Percentiles rank a stretch among this genome's conserved stretches.
phyloP scores from a whole-genome alignment of 2,113 vertebrate species.

The Rattus rattus region DNA sequence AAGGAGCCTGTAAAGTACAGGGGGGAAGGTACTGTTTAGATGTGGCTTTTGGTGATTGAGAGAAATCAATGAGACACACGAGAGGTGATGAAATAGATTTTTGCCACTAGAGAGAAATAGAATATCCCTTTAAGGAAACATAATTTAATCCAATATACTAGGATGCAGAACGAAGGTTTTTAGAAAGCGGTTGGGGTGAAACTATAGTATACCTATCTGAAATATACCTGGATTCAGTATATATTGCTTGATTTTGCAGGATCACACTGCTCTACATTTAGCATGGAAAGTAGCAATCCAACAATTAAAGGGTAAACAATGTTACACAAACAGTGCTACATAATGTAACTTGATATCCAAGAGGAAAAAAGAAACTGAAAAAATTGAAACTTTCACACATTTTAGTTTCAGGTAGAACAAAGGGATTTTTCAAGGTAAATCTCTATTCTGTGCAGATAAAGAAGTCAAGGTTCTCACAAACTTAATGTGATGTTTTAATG shows the following conservation, averaged over 20 bases:
- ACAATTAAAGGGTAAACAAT: background rate
- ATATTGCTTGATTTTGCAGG: background rate
- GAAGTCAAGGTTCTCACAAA: conserved; percentile 24
- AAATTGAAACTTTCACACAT: background rate
- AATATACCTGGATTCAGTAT: background rate
- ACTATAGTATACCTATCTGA: background rate
- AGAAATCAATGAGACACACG: background rate
- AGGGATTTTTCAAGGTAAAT: background rate
- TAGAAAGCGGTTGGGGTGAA: background rate
- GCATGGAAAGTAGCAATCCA: background rate
- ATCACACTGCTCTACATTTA: background rate
- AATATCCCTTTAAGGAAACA: background rate
- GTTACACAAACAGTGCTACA: background rate
- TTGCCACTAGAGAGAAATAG: background rate
- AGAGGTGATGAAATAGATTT: rapidly evolving
- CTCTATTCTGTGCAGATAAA: background rate
- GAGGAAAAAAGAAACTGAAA: background rate
- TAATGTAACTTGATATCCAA: conserved; percentile 13
- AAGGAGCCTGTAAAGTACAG: background rate
- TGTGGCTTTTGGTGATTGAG: background rate
- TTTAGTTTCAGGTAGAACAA: background rate
- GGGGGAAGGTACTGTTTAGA: background rate
- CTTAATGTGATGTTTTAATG: background rate
- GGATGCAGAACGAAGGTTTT: background rate
- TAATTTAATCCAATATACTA: background rate